Evolutionary conservation across 2,113 vertebrate genomes (phyloP), one percentile per base, ranked within the genome.

Genomic region (Peromyscus polionotus): DNA sequence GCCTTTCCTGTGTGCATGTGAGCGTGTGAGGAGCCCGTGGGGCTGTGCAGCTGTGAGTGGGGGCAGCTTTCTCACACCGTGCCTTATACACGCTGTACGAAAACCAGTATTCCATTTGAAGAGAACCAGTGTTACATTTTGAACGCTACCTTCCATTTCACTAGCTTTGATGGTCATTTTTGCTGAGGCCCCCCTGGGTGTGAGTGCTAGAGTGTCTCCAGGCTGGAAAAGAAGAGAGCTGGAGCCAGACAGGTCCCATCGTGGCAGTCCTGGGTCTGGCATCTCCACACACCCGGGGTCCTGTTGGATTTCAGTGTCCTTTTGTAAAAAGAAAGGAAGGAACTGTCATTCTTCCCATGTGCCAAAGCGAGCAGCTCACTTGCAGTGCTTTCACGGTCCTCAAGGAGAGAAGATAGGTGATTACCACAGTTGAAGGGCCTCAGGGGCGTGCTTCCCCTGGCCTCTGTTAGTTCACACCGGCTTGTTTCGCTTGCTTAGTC

Each of bases 21-120:
- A 93, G 76, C 72, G 90, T 94, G 86, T 68, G 94, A 88, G 91
- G 86, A 87, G 79, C 93, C 63, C 48, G 42, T 54, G 88, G 72
- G 87, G 92, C n/a, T 67, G 79, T 92, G 97, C 84, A 93, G 95
- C 95, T 94, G 70, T 45, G 70, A 79, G 92, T 94, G 68, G 97
- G 97, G 95, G 96, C 97, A 96, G 98, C 94, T 87, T 98, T 96
- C 98, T 98, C 97, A 98, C 96, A 90, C 95, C 8, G 94, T 98
- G 97, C 97, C 98, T 98, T 98, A 94, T 75, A 90, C 83, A 51
- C 17, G 86, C 96, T 94, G 14, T 68, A 88, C 84, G 91, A 96
- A 92, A 93, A 86, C 72, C 96, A 94, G 94, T 96, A 81, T 93
- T 85, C 63, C n/a, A 26, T 95, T 88, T 95, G 39, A 54, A 72